Evolutionary conservation across 1,140 invertebrate genomes (phyloP).

Genomic region (Helicorthomorpha holstii): DNA sequence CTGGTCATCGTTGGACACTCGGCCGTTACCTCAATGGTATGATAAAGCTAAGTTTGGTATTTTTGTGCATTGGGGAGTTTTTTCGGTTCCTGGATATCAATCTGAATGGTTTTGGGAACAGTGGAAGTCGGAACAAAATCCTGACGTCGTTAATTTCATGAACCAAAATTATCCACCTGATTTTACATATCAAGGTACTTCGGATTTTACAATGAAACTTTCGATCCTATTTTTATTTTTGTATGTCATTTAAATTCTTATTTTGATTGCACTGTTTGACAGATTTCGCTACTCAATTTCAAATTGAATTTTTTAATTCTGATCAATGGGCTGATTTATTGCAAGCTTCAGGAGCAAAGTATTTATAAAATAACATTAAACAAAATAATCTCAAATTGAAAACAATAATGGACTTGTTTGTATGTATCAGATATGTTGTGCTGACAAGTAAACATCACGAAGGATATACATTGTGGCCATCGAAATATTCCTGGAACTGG

Average conservation of each 20-base stretch:
- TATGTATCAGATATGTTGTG: slow-evolving; percentile 57
- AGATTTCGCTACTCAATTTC: slow-evolving; percentile 28
- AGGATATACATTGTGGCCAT: slow-evolving; percentile 78
- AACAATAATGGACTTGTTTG: too few species aligned
- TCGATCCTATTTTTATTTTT: too few species aligned
- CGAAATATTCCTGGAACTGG: slow-evolving; percentile 70
- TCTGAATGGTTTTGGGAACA: slow-evolving; percentile 77
- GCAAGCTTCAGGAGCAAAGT: slow-evolving; percentile 19
- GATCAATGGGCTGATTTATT: slow-evolving; percentile 26
- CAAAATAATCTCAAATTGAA: too few species aligned
- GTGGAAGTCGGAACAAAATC: slow-evolving; percentile 7
- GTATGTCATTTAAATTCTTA: too few species aligned
- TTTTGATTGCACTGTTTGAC: too few species aligned
- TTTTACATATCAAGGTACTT: slow-evolving; percentile 29
- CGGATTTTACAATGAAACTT: too few species aligned
- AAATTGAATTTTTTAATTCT: slow-evolving; percentile 27
- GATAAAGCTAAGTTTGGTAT: slow-evolving; percentile 80
- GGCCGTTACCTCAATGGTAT: slow-evolving; percentile 76
- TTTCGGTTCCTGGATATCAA: slow-evolving; percentile 64
- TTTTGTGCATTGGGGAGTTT: slow-evolving; percentile 87
- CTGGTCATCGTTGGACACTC: slow-evolving; percentile 66
- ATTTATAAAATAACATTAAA: too few species aligned
- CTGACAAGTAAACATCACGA: slow-evolving; percentile 89
- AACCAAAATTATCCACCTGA: slow-evolving; percentile 24
- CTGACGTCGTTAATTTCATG: slow-evolving; percentile 19